Conservation (phyloP, 2,113 vertebrate genomes). For the Tyto alba region DNA sequence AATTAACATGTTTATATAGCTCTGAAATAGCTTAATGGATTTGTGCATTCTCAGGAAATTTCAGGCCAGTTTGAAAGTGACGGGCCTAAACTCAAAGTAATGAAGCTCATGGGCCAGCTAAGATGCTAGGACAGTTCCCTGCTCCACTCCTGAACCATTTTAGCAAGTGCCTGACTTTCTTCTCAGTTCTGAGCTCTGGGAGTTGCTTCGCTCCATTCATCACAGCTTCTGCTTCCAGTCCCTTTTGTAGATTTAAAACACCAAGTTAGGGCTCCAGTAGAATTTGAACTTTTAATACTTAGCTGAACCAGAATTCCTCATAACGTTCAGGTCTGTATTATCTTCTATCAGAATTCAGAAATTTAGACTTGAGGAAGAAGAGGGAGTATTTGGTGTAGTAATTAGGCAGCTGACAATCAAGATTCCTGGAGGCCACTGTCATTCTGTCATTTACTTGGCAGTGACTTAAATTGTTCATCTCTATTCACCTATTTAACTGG, state of each 20-base stretch:
- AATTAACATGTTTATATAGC: background rate
- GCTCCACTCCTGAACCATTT: rapidly evolving
- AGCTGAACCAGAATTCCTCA: background rate
- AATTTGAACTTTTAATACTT: background rate
- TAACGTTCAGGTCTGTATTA: rapidly evolving
- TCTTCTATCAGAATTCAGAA: background rate
- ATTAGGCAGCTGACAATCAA: background rate
- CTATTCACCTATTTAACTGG: background rate
- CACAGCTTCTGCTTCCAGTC: background rate
- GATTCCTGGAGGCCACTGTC: background rate
- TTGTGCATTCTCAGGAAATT: background rate
- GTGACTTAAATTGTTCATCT: background rate
- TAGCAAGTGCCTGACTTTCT: background rate
- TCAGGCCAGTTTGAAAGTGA: background rate
- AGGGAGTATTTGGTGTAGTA: background rate
- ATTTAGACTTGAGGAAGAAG: background rate
- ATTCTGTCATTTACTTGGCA: background rate
- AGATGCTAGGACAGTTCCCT: background rate
- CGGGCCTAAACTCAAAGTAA: background rate
- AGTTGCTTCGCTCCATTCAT: background rate
- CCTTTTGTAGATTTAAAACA: background rate
- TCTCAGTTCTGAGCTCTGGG: rapidly evolving
- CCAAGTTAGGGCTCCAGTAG: background rate
- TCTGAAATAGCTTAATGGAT: background rate
- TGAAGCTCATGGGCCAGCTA: background rate